Percentiles rank a stretch among this genome's conserved stretches.
Evolutionary conservation across 2,113 vertebrate genomes (phyloP).

Genomic region (Pogonocichla stellata): DNA sequence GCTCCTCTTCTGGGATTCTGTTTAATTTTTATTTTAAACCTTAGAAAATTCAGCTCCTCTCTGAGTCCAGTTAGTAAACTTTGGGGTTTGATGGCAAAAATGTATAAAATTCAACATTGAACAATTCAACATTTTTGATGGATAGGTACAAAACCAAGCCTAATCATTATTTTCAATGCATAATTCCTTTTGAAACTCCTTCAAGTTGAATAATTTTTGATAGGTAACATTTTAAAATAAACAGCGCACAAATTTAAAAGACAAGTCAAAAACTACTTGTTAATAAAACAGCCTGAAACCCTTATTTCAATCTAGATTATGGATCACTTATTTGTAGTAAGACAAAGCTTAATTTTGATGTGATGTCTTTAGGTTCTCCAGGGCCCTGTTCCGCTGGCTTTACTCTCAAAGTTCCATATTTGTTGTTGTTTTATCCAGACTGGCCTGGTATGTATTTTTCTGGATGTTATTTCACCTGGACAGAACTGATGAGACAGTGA

Average conservation of each 20-base stretch:
- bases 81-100: neutral
- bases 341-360: neutral
- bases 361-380: neutral
- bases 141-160: neutral
- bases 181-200: neutral
- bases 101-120: neutral
- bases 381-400: neutral
- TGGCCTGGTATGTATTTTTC: neutral
- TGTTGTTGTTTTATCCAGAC: neutral
- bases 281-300: neutral
- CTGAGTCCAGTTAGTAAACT: neutral
- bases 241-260: neutral
- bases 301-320: neutral
- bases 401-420: neutral
- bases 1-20: neutral
- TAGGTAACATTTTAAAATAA: neutral
- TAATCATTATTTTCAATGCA: neutral
- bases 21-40: constrained; percentile 16
- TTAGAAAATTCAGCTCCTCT: neutral
- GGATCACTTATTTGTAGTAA: neutral
- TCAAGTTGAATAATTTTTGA: neutral
- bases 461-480: constrained; percentile 30
- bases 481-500: neutral
- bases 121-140: neutral
- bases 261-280: neutral